Percentiles rank a stretch among this genome's conserved stretches.
Evolutionary conservation across 2,888 invertebrate genomes (phyloP).

Genomic region (Priocnemis perturbator): DNA sequence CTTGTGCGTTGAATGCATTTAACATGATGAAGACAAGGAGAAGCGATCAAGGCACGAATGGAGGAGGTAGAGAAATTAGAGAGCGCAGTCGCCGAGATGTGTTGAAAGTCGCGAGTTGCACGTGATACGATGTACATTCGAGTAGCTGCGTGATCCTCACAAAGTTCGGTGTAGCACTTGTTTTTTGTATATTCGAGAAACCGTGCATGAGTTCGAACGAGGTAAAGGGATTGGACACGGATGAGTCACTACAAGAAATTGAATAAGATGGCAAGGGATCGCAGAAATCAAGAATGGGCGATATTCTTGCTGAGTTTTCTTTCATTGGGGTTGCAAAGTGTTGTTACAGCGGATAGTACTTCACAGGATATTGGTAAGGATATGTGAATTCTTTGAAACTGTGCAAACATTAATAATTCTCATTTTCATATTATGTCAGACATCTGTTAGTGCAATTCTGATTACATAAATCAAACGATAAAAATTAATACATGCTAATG

Average conservation of each 20-base stretch:
- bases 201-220: too few species aligned
- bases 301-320: constrained; percentile 24
- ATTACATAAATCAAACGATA: too few species aligned
- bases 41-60: neutral
- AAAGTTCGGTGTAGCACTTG: constrained; percentile 11
- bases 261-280: neutral
- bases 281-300: too few species aligned
- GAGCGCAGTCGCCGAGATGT: neutral
- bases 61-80: neutral
- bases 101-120: constrained; percentile 17
- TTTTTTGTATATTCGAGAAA: too few species aligned
- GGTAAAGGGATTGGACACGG: neutral
- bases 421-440: too few species aligned
- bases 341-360: constrained; percentile 32
- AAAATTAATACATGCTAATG: too few species aligned
- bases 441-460: too few species aligned
- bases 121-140: constrained; percentile 32
- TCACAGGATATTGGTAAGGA: constrained; percentile 50
- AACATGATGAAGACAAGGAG: constrained; percentile 4
- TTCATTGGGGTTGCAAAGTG: constrained; percentile 20
- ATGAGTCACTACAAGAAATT: neutral
- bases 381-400: too few species aligned
- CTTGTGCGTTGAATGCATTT: constrained; percentile 28
- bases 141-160: constrained; percentile 36
- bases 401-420: too few species aligned